Base-by-base conservation (phyloP, 2,113 vertebrate genomes). In the Craseonycteris thonglongyai region DNA sequence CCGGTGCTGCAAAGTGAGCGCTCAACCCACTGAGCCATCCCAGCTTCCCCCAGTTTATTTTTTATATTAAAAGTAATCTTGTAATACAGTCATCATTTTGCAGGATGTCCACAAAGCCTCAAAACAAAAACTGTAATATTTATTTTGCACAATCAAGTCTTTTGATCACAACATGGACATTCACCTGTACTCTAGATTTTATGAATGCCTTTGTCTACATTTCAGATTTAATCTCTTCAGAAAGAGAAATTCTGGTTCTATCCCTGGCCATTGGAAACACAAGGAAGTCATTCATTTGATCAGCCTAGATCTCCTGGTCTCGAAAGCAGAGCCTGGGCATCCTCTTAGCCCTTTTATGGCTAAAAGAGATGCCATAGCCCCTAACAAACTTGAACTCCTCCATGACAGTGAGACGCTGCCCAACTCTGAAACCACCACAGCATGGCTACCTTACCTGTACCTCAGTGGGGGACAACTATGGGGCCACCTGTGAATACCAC, bases 371-470 rank as follows among this genome's bases (percentile, higher is more conserved):
- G 63, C 18, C 21, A 45, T 33, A 81, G 28, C 16, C 14, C 21
- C 71, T 97, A 94, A n/a, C n/a, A n/a, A n/a, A 98, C 33, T 9
- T 89, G 85, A 3, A 28, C 61, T 74, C 30, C 26, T 93, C 1
- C 33, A 18, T 51, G 0, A 1, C 96, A 99, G 99, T 99, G 96
- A 98, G 98, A 95, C 98, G 99, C 97, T 99, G 99, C 95, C 98
- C 99, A 0, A 82, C 58, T 2, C 98, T 99, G 49, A 98, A 98
- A 93, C 96, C 98, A 0, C 99, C 99, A 0, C 96, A 99, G 95
- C 99, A 99, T 0, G 99, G 99, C 13, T 99, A 98, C 97, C 91
- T 99, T 95, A 99, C 98, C 95, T 99, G 99, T 95, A 98, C 99
- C 85, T 99, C 99, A 0, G 99, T 98, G 0, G 97, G 98, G 66